A percentile compares a stretch with the other conserved stretches of the same genome.
Evolutionary conservation across 2,113 vertebrate species (phyloP).

Genomic region (Hoplias malabaricus): DNA sequence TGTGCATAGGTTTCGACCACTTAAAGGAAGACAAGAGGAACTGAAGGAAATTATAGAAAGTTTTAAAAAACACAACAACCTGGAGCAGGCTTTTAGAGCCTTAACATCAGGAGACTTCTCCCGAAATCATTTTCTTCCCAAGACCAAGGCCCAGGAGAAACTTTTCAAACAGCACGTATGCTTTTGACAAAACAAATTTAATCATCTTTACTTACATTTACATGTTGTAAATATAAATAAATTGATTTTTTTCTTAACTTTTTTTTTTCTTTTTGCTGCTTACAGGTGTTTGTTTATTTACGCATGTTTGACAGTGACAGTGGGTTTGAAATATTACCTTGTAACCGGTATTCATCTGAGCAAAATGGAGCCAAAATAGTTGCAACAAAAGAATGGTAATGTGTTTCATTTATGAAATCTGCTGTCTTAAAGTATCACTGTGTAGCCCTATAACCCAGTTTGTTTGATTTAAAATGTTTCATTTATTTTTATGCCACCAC

Average conservation of each 20-base stretch:
- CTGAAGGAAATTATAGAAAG: slow-evolving; percentile 94
- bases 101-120: slow-evolving; percentile 92
- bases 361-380: slow-evolving; percentile 99
- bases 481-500: neutral
- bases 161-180: slow-evolving; percentile 97
- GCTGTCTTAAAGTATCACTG: neutral
- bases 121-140: slow-evolving; percentile 92
- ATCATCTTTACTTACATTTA: neutral
- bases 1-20: slow-evolving; percentile 87
- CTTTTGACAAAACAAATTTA: neutral
- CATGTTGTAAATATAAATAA: neutral
- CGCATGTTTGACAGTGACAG: slow-evolving; percentile 98
- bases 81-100: slow-evolving; percentile 94
- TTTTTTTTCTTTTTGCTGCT: slow-evolving; percentile 27
- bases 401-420: neutral
- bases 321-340: slow-evolving; percentile 96
- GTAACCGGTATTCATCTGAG: slow-evolving; percentile 96
- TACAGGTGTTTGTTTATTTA: slow-evolving; percentile 96
- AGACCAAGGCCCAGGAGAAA: slow-evolving; percentile 96
- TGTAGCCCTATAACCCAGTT: neutral
- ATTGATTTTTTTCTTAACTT: neutral
- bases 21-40: slow-evolving; percentile 95
- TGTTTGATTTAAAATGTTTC: neutral
- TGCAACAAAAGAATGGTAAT: slow-evolving; percentile 95
- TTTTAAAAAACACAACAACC: slow-evolving; percentile 95